Percentiles rank a stretch among this genome's conserved stretches.
Evolutionary conservation across 2,888 invertebrate genomes (phyloP).

Genomic region (Lepidochitona cinerea): DNA sequence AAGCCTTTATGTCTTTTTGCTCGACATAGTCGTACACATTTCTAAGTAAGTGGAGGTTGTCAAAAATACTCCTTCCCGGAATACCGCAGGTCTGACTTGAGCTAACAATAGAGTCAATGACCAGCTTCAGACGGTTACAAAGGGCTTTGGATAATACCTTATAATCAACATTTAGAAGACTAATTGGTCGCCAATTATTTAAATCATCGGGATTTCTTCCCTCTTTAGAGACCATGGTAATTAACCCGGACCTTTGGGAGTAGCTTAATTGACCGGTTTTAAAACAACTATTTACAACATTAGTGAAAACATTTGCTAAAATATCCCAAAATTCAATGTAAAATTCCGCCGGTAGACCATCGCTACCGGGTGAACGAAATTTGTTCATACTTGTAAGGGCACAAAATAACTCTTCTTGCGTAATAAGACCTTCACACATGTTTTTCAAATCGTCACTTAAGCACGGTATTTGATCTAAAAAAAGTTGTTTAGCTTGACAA

Average conservation of each 20-base stretch:
- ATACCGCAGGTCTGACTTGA: constrained; percentile 35
- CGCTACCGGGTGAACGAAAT: constrained; percentile 31
- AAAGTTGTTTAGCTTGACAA: no score
- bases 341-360: constrained; percentile 34
- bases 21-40: constrained; percentile 35
- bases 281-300: constrained; percentile 17
- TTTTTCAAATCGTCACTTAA: not conserved
- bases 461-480: no score
- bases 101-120: constrained; percentile 26
- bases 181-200: constrained; percentile 39
- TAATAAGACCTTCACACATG: constrained; percentile 16
- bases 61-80: constrained; percentile 34
- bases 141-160: constrained; percentile 38
- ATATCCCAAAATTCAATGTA: constrained; percentile 22
- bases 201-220: constrained; percentile 17
- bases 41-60: constrained; percentile 32
- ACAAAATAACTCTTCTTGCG: no score
- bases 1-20: constrained; percentile 25
- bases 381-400: constrained; percentile 23
- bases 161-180: constrained; percentile 34
- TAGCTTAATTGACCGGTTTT: constrained; percentile 12
- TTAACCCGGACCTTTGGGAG: constrained; percentile 17
- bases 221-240: constrained; percentile 37
- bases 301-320: constrained; percentile 14
- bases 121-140: constrained; percentile 23